A percentile compares a stretch with the other conserved stretches of the same genome.
phyloP scores from a whole-genome alignment of 1,140 invertebrate species.

The Nasonia longicornis region DNA sequence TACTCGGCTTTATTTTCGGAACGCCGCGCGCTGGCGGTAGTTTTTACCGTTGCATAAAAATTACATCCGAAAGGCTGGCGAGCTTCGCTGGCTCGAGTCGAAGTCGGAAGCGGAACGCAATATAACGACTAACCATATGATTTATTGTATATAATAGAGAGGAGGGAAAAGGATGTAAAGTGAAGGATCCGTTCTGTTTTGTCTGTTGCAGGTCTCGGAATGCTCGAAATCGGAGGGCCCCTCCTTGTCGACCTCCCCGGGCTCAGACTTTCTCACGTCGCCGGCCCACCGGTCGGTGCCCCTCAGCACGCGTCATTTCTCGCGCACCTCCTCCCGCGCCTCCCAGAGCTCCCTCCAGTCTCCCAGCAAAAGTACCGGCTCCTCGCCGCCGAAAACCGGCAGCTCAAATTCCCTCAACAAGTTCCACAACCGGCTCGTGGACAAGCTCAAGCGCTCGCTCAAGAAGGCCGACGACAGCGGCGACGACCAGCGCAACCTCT shows the following conservation, averaged over 20 bases:
- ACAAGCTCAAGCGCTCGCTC: conserved; percentile 84
- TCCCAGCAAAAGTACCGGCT: conserved; percentile 73
- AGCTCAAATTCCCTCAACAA: conserved; percentile 80
- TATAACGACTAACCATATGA: no score
- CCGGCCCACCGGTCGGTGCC: conserved; percentile 77
- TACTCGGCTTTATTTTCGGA: no score
- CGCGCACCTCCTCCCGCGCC: conserved; percentile 72
- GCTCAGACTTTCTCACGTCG: conserved; percentile 74
- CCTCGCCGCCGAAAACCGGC: conserved; percentile 72
- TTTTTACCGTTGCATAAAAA: no score
- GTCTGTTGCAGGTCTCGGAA: conserved; percentile 73
- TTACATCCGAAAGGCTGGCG: no score
- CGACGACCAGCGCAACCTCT: conserved; percentile 69
- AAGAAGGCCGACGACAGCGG: conserved; percentile 74
- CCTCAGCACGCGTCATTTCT: conserved; percentile 72
- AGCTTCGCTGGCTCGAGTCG: no score
- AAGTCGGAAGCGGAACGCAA: no score
- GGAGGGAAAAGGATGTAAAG: background rate
- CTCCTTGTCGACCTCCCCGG: conserved; percentile 78
- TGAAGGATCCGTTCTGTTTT: conserved; percentile 31
- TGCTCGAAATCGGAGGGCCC: conserved; percentile 83
- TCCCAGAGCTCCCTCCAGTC: conserved; percentile 75
- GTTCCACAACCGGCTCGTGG: conserved; percentile 86
- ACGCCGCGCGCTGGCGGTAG: no score
- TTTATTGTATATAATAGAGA: background rate